Percentiles rank a stretch among this genome's conserved stretches.
Conservation (phyloP, 2,888 invertebrate genomes). For the Dasysyrphus albostriatus region DNA sequence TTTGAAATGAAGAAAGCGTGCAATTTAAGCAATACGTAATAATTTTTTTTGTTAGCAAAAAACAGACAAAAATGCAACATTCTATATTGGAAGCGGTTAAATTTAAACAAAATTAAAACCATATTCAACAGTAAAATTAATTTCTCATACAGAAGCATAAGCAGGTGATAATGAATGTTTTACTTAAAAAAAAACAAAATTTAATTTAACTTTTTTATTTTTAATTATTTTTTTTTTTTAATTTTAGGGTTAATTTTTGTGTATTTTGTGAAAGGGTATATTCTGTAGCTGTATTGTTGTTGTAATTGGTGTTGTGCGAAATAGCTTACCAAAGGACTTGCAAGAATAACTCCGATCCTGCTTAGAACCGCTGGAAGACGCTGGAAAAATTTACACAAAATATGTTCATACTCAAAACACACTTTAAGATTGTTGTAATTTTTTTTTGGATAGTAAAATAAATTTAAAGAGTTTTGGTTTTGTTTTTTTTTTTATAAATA, state of each 20-base stretch:
- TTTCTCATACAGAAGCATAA: slow-evolving; percentile 59
- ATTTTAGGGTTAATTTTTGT: slow-evolving; percentile 47
- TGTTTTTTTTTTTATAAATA: slow-evolving; percentile 14
- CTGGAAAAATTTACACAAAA: slow-evolving; percentile 88
- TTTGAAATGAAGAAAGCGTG: slow-evolving; percentile 57
- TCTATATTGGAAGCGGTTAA: slow-evolving; percentile 18
- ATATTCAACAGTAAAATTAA: slow-evolving; percentile 13
- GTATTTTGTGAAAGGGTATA: slow-evolving; percentile 52
- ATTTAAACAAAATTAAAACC: slow-evolving; percentile 19
- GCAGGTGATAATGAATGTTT: slow-evolving; percentile 74
- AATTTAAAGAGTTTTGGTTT: slow-evolving; percentile 39
- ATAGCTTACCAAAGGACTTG: slow-evolving; percentile 96
- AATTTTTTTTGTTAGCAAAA: slow-evolving; percentile 19
- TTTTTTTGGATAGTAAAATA: slow-evolving; percentile 66
- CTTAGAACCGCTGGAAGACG: slow-evolving; percentile 97
- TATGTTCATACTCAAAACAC: slow-evolving; percentile 84
- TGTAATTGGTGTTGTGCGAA: slow-evolving; percentile 80
- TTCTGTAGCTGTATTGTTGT: slow-evolving; percentile 50
- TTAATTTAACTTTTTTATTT: slow-evolving; percentile 27
- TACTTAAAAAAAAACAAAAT: slow-evolving; percentile 53
- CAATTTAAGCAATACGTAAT: slow-evolving; percentile 33
- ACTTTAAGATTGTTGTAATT: slow-evolving; percentile 80
- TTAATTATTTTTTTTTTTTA: slow-evolving; percentile 30
- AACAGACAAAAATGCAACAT: slow-evolving; percentile 52
- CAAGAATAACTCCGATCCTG: slow-evolving; percentile 98